A percentile compares a stretch with the other conserved stretches of the same genome.
Evolutionary conservation across 92 coral and sea anemone genomes (phyloP).

Genomic region (Meandrina meandrites): DNA sequence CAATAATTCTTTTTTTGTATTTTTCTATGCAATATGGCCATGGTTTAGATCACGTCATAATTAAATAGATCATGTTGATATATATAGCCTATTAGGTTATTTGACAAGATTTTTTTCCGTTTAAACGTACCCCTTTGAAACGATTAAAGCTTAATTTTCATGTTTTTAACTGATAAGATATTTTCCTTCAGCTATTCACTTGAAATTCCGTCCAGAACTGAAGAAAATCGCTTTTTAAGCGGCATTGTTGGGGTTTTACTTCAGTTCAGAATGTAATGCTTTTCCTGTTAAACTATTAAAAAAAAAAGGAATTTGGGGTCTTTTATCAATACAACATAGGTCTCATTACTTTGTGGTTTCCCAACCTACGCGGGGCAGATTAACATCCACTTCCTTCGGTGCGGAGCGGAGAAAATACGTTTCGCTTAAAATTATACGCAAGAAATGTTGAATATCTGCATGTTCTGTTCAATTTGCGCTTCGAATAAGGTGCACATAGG

Average conservation of each 20-base stretch:
- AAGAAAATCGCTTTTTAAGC: no score
- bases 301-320: neutral
- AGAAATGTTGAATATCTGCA: neutral
- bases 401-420: neutral
- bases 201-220: neutral
- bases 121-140: neutral
- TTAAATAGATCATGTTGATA: neutral
- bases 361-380: neutral
- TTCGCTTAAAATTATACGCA: no score
- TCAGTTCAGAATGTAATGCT: neutral
- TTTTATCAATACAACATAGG: neutral
- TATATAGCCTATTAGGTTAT: no score
- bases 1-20: no score
- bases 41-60: neutral
- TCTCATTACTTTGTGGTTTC: neutral
- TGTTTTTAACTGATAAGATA: neutral
- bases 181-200: neutral
- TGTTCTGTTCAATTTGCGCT: neutral
- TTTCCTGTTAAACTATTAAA: neutral
- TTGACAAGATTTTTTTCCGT: neutral
- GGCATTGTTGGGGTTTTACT: neutral
- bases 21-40: neutral
- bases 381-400: neutral
- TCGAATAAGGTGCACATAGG: neutral
- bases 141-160: neutral